Percentiles rank a stretch among this genome's conserved stretches.
phyloP scores from a whole-genome alignment of 2,113 vertebrate genomes.

The Oncorhynchus mykiss region DNA sequence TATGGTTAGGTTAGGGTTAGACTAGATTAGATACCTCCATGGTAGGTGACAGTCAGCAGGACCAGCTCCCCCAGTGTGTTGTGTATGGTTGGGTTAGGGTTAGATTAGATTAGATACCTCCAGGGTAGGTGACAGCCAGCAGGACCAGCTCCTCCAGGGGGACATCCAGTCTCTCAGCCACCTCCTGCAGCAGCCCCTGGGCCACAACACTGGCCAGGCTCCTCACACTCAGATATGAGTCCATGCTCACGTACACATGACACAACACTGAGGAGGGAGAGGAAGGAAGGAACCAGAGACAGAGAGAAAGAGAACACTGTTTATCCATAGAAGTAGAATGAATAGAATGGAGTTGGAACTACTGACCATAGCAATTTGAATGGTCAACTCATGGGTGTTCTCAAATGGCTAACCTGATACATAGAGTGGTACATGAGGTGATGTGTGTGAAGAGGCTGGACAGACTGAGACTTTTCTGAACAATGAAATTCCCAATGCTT shows the following conservation, averaged over 20 bases:
- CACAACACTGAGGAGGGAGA: conserved; percentile 81
- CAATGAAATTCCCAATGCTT: not conserved
- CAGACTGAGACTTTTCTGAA: not conserved
- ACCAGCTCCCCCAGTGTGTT: too few relatives aligned
- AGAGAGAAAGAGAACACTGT: not conserved
- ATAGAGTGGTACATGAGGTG: too few relatives aligned
- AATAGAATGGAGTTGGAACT: too few relatives aligned
- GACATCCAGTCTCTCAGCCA: conserved; percentile 88
- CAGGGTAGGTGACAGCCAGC: conserved; percentile 81
- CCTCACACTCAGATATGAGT: conserved; percentile 92
- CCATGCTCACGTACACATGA: conserved; percentile 87
- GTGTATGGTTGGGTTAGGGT: not conserved
- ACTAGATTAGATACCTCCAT: conserved; percentile 54
- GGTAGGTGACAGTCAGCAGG: conserved; percentile 16
- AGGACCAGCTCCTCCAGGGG: conserved; percentile 82
- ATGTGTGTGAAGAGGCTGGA: not conserved
- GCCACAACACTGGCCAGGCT: conserved; percentile 76
- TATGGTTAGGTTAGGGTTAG: too few relatives aligned
- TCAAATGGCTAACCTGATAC: too few relatives aligned
- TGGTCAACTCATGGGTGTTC: too few relatives aligned
- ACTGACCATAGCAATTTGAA: too few relatives aligned
- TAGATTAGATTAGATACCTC: conserved; percentile 28
- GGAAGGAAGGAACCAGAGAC: not conserved
- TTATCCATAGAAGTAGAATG: too few relatives aligned
- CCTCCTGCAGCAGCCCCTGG: conserved; percentile 84